Percentiles rank a stretch among this genome's conserved stretches.
phyloP scores from a whole-genome alignment of 2,797 vertebrate species.

The Pipistrellus nathusii region DNA sequence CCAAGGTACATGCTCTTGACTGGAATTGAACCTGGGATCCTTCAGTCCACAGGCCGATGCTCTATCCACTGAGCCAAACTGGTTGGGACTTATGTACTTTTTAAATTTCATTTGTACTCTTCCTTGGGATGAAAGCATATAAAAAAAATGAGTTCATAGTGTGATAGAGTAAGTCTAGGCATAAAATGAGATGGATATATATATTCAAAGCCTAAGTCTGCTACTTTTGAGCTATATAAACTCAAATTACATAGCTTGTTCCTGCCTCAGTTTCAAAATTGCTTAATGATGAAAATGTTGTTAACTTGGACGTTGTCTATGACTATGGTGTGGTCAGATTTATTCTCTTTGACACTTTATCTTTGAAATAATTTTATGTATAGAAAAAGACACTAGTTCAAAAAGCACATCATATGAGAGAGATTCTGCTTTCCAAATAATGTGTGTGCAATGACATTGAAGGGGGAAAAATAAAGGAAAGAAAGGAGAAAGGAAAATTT shows the following conservation, averaged over 20 bases:
- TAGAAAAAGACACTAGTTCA: neutral
- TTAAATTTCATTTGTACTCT: neutral
- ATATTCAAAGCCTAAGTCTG: neutral
- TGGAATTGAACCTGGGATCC: too few species aligned
- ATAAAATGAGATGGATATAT: neutral
- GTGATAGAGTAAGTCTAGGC: neutral
- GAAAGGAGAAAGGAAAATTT: neutral
- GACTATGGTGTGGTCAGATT: neutral
- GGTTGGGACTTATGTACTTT: neutral
- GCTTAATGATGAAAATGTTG: neutral
- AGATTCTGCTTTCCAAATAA: neutral
- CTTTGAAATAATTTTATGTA: slow-evolving; percentile 45
- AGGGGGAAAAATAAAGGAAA: neutral
- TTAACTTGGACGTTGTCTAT: slow-evolving; percentile 31
- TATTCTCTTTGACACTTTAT: neutral
- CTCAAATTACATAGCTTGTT: neutral
- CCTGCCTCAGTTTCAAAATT: neutral
- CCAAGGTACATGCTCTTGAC: too few species aligned
- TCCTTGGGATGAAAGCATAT: neutral
- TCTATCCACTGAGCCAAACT: too few species aligned
- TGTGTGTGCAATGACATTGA: neutral
- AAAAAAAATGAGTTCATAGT: neutral
- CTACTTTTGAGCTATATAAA: neutral
- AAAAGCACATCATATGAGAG: neutral
- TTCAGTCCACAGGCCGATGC: too few species aligned